phyloP scores from a whole-genome alignment of 2,797 vertebrate species.

The Notolepis coatsorum region DNA sequence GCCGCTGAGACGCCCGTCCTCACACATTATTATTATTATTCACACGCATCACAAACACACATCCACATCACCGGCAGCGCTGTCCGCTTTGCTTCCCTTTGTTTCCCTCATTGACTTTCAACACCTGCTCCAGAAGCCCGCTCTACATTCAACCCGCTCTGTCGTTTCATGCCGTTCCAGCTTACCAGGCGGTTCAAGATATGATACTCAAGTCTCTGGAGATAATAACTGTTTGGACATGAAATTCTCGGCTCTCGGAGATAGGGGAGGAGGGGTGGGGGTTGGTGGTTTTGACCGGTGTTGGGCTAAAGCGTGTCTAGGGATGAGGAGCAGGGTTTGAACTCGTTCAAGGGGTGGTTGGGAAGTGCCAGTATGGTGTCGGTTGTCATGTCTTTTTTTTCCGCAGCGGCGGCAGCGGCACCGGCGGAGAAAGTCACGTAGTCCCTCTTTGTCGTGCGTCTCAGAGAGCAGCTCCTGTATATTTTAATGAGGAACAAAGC shows the following conservation, averaged over 20 bases:
- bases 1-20: constrained; percentile 22
- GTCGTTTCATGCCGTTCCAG: no score
- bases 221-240: constrained; percentile 46
- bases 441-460: constrained; percentile 63
- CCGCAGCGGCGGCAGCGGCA: no score
- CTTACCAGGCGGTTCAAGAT: constrained; percentile 57
- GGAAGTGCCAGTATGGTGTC: constrained; percentile 42
- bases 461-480: constrained; percentile 56
- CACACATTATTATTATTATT: not conserved
- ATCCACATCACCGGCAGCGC: not conserved
- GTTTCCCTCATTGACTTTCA: constrained; percentile 34
- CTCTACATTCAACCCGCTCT: constrained; percentile 60
- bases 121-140: constrained; percentile 16
- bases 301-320: constrained; percentile 65
- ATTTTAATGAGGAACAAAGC: constrained; percentile 75
- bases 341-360: no score
- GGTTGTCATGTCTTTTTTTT: constrained; percentile 75
- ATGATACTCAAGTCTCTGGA: constrained; percentile 62
- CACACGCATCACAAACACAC: not conserved
- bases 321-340: constrained; percentile 47
- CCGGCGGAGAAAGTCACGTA: constrained; percentile 52
- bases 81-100: constrained; percentile 32
- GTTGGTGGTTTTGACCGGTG: constrained; percentile 39
- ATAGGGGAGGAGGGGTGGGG: constrained; percentile 40
- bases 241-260: constrained; percentile 42